These are phyloP conservation scores for Habroteleia sp. DNA, from an alignment of 2,888 invertebrate genomes.

Conservation along the genomic window DNA sequence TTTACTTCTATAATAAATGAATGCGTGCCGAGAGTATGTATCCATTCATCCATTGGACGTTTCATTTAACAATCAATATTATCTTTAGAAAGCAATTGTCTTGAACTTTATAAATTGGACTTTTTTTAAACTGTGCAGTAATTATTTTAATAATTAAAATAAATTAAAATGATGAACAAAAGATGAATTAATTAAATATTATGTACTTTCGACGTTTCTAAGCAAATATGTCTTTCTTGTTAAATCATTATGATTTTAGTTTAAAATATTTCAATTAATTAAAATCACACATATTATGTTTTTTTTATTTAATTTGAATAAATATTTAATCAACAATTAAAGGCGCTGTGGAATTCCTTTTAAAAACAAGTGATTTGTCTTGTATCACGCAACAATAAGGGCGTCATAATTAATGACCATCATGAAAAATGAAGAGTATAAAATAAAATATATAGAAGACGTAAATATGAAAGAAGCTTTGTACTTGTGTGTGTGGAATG, in stretches of 20 bases:
- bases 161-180: no score
- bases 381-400: constrained; percentile 18
- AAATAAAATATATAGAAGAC: constrained; percentile 57
- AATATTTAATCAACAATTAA: constrained; percentile 32
- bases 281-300: no score
- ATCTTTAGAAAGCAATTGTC: constrained; percentile 21
- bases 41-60: constrained; percentile 70
- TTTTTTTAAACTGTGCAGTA: no score
- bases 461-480: constrained; percentile 60
- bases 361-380: constrained; percentile 42
- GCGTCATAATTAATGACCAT: constrained; percentile 48
- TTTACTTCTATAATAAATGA: constrained; percentile 74
- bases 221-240: no score
- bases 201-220: no score
- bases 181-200: no score
- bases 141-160: no score
- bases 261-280: no score
- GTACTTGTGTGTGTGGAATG: constrained; percentile 54
- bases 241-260: no score
- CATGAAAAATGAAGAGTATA: constrained; percentile 48
- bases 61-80: constrained; percentile 72
- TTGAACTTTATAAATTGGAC: no score
- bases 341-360: constrained; percentile 21
- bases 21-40: constrained; percentile 67
- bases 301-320: constrained; percentile 23